These are phyloP conservation scores for Silurus meridionalis DNA, from an alignment of 2,113 vertebrate genomes.

Conservation along the genomic window DNA sequence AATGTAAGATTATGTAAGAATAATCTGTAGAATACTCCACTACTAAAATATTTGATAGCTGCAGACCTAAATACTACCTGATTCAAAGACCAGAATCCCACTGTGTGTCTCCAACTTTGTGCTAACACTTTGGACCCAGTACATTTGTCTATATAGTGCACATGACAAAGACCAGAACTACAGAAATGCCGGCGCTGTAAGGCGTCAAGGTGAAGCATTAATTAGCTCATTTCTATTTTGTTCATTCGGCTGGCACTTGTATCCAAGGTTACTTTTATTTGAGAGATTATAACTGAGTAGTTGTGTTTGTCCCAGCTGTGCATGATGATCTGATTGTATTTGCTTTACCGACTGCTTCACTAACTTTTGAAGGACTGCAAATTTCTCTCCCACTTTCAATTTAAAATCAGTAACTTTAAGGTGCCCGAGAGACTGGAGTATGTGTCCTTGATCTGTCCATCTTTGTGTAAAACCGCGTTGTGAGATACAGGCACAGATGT, in stretches of 20 bases:
- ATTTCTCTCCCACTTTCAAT: neutral
- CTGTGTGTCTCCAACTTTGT: too few species aligned
- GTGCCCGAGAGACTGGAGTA: neutral
- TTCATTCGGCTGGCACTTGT: neutral
- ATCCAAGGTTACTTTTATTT: neutral
- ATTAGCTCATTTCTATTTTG: neutral
- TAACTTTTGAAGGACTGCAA: neutral
- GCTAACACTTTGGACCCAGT: too few species aligned
- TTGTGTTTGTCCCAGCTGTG: neutral
- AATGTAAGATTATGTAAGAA: too few species aligned
- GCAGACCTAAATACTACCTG: too few species aligned
- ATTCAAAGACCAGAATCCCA: too few species aligned
- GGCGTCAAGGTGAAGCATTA: neutral
- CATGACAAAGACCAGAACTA: neutral
- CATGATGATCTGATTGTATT: neutral
- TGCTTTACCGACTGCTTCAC: neutral
- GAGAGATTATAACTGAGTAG: neutral
- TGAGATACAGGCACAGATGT: constrained; percentile 1
- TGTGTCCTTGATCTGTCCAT: neutral
- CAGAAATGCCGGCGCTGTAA: neutral
- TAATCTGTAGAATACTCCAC: too few species aligned
- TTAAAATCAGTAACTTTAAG: neutral
- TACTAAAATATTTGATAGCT: too few species aligned
- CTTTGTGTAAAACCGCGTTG: neutral
- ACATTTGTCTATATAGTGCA: too few species aligned